phyloP scores from a whole-genome alignment of 30 jellyfish, hydroid and myxozoan genomes.

The Turritopsis rubra region DNA sequence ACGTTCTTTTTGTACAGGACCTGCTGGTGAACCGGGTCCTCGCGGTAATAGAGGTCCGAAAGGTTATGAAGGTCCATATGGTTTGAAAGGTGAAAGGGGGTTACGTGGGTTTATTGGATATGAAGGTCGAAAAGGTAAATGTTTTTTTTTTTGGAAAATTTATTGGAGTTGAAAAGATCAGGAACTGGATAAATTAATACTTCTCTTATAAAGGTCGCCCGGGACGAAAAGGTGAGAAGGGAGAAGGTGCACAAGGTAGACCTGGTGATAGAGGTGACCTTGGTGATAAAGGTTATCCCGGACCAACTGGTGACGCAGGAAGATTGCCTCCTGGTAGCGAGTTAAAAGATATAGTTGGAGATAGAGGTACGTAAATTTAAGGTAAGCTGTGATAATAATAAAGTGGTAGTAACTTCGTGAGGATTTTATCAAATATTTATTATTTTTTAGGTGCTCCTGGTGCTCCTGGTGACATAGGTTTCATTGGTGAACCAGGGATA shows the following conservation, averaged over 20 bases:
- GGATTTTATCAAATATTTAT: too few species aligned
- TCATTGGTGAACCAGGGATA: neutral
- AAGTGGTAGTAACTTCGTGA: neutral
- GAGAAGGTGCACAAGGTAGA: constrained; percentile 61
- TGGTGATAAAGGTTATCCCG: constrained; percentile 9
- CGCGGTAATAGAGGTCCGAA: constrained; percentile 55
- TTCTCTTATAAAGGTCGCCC: constrained; percentile 25
- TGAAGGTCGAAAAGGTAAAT: constrained; percentile 63
- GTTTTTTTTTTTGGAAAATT: neutral
- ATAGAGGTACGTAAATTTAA: constrained; percentile 10
- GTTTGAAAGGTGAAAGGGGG: constrained; percentile 73
- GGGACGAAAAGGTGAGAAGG: constrained; percentile 32
- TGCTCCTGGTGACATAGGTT: constrained; percentile 2
- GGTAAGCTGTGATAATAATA: neutral
- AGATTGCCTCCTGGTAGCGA: constrained; percentile 26
- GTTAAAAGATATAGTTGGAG: constrained; percentile 22
- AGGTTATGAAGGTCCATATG: constrained; percentile 59
- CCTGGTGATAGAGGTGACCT: constrained; percentile 65
- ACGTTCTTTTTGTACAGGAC: constrained; percentile 29
- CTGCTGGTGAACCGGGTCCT: constrained; percentile 38
- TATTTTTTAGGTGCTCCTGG: neutral
- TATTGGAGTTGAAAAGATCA: neutral
- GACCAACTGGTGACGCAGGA: constrained; percentile 44
- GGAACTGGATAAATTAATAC: neutral
- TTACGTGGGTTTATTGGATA: constrained; percentile 49